phyloP scores from a whole-genome alignment of 2,888 invertebrate species.

The Stegana nigrithorax region DNA sequence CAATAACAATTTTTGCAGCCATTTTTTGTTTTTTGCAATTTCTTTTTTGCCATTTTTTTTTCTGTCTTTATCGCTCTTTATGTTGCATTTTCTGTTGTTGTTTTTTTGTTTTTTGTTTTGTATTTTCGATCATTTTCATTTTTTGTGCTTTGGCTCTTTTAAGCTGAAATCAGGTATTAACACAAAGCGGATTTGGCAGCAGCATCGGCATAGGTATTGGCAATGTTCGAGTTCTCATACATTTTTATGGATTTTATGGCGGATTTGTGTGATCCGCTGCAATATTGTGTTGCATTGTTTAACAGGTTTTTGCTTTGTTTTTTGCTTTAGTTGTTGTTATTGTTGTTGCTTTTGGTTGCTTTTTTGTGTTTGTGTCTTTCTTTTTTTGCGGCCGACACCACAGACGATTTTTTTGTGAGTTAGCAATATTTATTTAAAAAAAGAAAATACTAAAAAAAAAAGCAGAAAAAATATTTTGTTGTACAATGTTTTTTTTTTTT shows the following conservation, averaged over 20 bases:
- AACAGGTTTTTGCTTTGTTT: slow-evolving; percentile 29
- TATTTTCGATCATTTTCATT: no score
- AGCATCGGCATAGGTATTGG: no score
- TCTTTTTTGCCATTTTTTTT: no score
- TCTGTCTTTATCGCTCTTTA: no score
- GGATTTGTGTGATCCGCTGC: slow-evolving; percentile 66
- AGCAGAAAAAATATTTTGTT: neutral
- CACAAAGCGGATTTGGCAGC: slow-evolving; percentile 49
- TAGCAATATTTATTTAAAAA: neutral
- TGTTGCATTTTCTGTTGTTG: no score
- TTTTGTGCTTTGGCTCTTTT: neutral
- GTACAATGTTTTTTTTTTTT: slow-evolving; percentile 2
- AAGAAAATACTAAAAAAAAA: neutral
- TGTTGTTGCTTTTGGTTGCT: slow-evolving; percentile 11
- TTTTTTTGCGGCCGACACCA: neutral
- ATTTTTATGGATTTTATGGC: slow-evolving; percentile 52
- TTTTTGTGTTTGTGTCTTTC: slow-evolving; percentile 1
- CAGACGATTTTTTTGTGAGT: neutral
- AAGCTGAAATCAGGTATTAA: slow-evolving; percentile 48
- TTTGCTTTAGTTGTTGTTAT: slow-evolving; percentile 27
- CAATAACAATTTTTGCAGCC: slow-evolving; percentile 53
- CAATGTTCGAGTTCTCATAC: slow-evolving; percentile 18
- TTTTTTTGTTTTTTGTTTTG: no score
- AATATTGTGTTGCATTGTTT: slow-evolving; percentile 56
- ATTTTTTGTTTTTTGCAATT: slow-evolving; percentile 34